Percentiles rank a stretch among this genome's conserved stretches.
Evolutionary conservation across 2,888 invertebrate genomes (phyloP).

Genomic region (Perizoma affinitatum): DNA sequence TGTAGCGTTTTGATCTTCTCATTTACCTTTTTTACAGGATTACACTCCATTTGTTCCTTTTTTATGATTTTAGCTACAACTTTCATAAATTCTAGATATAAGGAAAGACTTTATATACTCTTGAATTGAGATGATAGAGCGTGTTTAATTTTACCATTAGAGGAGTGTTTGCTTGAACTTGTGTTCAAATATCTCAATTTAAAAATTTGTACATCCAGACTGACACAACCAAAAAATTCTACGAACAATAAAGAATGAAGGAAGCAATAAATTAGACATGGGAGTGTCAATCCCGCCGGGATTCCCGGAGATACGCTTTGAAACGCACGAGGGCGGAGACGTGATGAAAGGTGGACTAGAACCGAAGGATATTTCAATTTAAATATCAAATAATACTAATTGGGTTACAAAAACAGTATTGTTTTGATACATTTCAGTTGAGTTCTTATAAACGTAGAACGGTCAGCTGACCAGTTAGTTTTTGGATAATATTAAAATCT

Average conservation of each 20-base stretch:
- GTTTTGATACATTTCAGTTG: not conserved
- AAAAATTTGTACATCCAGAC: constrained; percentile 2
- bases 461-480: not conserved
- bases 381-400: constrained; percentile 37
- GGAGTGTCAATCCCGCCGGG: constrained; percentile 60
- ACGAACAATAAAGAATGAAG: constrained; percentile 66
- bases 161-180: too few species aligned
- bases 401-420: constrained; percentile 29
- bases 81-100: too few species aligned
- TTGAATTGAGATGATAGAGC: too few species aligned
- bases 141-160: too few species aligned
- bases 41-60: too few species aligned
- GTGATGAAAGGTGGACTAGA: constrained; percentile 57
- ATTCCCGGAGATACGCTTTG: constrained; percentile 74
- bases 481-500: too few species aligned
- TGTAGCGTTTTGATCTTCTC: too few species aligned
- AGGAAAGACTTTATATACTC: too few species aligned
- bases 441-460: not conserved
- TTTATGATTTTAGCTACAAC: too few species aligned
- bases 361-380: constrained; percentile 26
- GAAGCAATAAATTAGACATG: constrained; percentile 76
- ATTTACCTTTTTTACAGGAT: too few species aligned
- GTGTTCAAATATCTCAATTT: constrained; percentile 7
- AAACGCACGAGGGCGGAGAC: constrained; percentile 57
- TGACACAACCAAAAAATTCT: constrained; percentile 40